Evolutionary conservation across 2,113 vertebrate species (phyloP).

Genomic region (Electrona antarctica): DNA sequence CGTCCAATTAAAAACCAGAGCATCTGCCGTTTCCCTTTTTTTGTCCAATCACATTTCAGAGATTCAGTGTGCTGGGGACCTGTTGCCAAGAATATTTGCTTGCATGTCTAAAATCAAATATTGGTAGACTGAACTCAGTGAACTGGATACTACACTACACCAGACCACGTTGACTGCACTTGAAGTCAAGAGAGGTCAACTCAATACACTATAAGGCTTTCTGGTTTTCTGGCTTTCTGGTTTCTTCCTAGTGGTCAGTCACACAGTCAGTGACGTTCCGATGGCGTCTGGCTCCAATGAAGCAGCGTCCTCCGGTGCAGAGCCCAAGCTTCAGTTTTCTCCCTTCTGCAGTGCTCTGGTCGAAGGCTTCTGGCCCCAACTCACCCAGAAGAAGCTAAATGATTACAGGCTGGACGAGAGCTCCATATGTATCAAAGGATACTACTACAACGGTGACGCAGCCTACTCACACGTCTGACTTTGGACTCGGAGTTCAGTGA

Average conservation of each 20-base stretch:
- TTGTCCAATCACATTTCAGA: slow-evolving; percentile 50
- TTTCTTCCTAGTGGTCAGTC: too few species aligned
- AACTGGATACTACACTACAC: too few species aligned
- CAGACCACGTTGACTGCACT: too few species aligned
- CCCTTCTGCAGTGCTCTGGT: slow-evolving; percentile 94
- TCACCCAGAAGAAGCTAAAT: slow-evolving; percentile 94
- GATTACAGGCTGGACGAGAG: slow-evolving; percentile 93
- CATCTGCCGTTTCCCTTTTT: neutral
- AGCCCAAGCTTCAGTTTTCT: slow-evolving; percentile 88
- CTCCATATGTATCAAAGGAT: slow-evolving; percentile 89
- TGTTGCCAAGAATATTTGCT: too few species aligned
- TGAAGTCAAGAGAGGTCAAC: too few species aligned
- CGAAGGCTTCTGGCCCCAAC: slow-evolving; percentile 96
- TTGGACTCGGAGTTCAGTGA: too few species aligned
- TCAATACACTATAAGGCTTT: too few species aligned
- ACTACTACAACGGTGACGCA: slow-evolving; percentile 96
- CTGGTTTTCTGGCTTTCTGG: too few species aligned
- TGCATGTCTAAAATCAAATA: too few species aligned
- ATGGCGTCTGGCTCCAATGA: slow-evolving; percentile 75
- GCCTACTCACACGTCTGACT: too few species aligned
- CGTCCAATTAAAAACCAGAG: slow-evolving; percentile 59
- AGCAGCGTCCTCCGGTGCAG: slow-evolving; percentile 34
- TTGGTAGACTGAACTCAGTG: too few species aligned
- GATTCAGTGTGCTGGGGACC: neutral
- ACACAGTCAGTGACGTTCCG: slow-evolving; percentile 8